A percentile compares a stretch with the other conserved stretches of the same genome.
Conservation (phyloP, 1,140 invertebrate species). For the Brachionus koreanus region DNA sequence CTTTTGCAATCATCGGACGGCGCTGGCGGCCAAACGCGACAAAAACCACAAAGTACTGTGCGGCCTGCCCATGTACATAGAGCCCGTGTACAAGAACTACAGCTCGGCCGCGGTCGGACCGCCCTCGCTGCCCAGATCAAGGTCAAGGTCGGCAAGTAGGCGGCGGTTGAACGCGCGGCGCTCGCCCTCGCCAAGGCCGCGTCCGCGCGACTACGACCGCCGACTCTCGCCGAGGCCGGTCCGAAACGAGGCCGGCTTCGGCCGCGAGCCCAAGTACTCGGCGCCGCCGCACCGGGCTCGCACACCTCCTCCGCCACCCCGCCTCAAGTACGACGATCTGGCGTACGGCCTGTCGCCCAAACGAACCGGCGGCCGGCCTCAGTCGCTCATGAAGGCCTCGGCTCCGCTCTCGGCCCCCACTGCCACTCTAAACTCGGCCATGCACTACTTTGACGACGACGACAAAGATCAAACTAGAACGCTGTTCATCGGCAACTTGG, state of each 20-base stretch:
- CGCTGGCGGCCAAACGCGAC: background rate
- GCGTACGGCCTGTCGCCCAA: background rate
- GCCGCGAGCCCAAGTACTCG: background rate
- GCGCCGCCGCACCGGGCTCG: background rate
- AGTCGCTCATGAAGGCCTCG: background rate
- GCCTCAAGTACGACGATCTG: background rate
- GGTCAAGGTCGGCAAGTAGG: background rate
- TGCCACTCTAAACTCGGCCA: background rate
- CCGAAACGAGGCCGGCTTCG: background rate
- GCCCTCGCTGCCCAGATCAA: background rate
- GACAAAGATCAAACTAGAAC: slow-evolving; percentile 40
- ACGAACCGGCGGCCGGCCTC: background rate
- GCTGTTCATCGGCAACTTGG: slow-evolving; percentile 34
- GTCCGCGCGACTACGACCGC: background rate
- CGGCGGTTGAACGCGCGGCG: background rate
- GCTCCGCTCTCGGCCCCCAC: background rate
- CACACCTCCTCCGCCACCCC: background rate
- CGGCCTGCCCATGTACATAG: slow-evolving; percentile 27
- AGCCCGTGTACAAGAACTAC: slow-evolving; percentile 24
- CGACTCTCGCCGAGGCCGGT: background rate
- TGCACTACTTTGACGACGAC: slow-evolving; percentile 39
- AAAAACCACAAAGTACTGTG: background rate
- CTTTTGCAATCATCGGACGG: slow-evolving; percentile 2
- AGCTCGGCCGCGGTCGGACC: background rate
- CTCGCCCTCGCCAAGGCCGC: background rate